These are phyloP conservation scores for Drosophila pallidifrons DNA, from an alignment of 1,140 invertebrate genomes.

Conservation along the genomic window DNA sequence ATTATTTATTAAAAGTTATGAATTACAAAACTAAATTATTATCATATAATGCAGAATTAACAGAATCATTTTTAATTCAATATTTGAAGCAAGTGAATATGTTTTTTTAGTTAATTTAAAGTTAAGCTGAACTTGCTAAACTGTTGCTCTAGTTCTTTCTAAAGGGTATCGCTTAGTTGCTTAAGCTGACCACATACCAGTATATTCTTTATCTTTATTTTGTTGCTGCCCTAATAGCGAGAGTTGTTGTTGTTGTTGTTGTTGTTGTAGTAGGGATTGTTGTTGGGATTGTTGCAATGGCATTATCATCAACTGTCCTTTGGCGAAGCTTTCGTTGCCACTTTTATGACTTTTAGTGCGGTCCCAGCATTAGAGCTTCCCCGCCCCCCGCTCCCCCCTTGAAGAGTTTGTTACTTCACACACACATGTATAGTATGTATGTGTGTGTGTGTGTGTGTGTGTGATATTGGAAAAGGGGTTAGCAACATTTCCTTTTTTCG, in stretches of 20 bases:
- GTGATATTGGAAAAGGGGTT: slow-evolving; percentile 29
- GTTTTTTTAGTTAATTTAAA: no score
- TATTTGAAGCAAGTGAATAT: no score
- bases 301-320: slow-evolving; percentile 47
- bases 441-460: background rate
- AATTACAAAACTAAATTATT: no score
- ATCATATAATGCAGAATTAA: no score
- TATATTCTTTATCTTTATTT: background rate
- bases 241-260: background rate
- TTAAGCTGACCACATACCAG: background rate
- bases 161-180: background rate
- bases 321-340: slow-evolving; percentile 30
- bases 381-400: background rate
- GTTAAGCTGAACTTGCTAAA: no score
- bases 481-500: background rate
- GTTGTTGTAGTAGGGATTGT: no score
- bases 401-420: slow-evolving; percentile 10
- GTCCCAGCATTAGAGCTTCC: slow-evolving; percentile 10
- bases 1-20: no score
- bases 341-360: slow-evolving; percentile 41
- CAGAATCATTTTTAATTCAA: no score
- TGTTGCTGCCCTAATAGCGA: background rate
- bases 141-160: background rate
- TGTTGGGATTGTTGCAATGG: slow-evolving; percentile 22
- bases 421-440: background rate